Base-by-base conservation (phyloP, 2,888 invertebrate species). In the Escarpia spicata region DNA sequence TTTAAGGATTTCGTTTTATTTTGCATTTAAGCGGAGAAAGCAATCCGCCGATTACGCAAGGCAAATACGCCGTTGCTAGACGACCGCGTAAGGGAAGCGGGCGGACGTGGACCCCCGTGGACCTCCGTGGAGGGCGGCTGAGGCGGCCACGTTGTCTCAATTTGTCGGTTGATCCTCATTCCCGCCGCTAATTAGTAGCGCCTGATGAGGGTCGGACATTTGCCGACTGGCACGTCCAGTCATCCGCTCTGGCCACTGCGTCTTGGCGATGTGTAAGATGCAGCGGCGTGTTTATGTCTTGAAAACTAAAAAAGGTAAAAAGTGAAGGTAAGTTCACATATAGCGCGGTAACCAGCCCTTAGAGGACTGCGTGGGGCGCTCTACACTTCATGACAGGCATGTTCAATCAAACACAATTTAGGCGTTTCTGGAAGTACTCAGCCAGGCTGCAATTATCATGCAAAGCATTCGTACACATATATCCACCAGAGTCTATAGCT, bases 131-230 rank as follows among this genome's bases (percentile, higher is more conserved):
- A 19, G 75, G 75, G n/a, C 75, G 75, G 75, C 75, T 75, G 26
- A 3, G 19, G 75, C 75, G 75, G 75, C 75, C 75, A 75, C 75
- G 75, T 75, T 75, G 75, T 75, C 75, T 75, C 75, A 75, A 75
- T 75, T 75, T 75, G 75, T 75, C 75, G 26, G 75, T 75, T 75
- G 75, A 75, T 75, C 75, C 75, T 75, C 75, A 26, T 75, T 75
- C 75, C n/a, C 19, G 75, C 19, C 75, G 75, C 19, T 75, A 75
- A 75, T 75, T 75, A 75, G 26, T 75, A 75, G 19, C 26, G 75
- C 75, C 75, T 75, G 75, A 75, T 75, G 75, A 75, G 75, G 19
- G 75, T 75, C 75, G 75, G n/a, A 75, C 75, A 75, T 26, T 75
- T 75, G 75, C 75, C n/a, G 75, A 75, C 19, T 26, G 75, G 75